These are phyloP conservation scores for Tigriopus californicus DNA, from an alignment of 2,888 invertebrate species.

Conservation along the genomic window DNA sequence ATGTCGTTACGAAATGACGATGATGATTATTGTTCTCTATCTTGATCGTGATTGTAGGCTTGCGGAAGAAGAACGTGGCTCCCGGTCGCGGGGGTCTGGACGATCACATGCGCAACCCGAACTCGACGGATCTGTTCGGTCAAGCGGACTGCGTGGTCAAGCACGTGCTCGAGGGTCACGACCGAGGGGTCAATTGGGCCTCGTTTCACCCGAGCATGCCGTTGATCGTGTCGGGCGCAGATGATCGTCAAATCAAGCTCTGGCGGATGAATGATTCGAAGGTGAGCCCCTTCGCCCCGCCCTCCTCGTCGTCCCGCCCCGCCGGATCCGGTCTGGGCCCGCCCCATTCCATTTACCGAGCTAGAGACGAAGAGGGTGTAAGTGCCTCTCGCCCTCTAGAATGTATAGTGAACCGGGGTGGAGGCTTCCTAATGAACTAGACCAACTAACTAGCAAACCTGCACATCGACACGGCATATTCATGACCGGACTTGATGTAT, in stretches of 20 bases:
- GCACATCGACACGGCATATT: too few relatives aligned
- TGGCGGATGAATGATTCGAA: constrained; percentile 98
- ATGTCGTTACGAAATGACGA: background rate
- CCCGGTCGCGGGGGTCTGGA: constrained; percentile 69
- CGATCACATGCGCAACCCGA: constrained; percentile 58
- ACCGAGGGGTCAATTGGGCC: constrained; percentile 97
- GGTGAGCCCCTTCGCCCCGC: constrained; percentile 26
- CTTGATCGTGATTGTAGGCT: constrained; percentile 30
- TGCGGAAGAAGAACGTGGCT: constrained; percentile 91
- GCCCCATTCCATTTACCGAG: too few relatives aligned
- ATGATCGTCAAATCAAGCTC: constrained; percentile 88
- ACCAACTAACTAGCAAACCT: too few relatives aligned
- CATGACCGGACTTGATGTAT: too few relatives aligned
- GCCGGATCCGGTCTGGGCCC: too few relatives aligned
- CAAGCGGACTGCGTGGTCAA: constrained; percentile 81
- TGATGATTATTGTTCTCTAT: background rate
- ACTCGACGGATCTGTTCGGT: constrained; percentile 84
- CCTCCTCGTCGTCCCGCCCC: too few relatives aligned
- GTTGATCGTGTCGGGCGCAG: constrained; percentile 91
- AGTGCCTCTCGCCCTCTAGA: too few relatives aligned
- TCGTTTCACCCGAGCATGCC: constrained; percentile 87
- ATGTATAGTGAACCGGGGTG: too few relatives aligned
- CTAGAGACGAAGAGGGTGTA: too few relatives aligned
- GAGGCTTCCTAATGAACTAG: too few relatives aligned
- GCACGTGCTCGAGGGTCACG: constrained; percentile 78